Evolutionary conservation across 2,113 vertebrate species (phyloP).

Genomic region (Cisticola juncidis): DNA sequence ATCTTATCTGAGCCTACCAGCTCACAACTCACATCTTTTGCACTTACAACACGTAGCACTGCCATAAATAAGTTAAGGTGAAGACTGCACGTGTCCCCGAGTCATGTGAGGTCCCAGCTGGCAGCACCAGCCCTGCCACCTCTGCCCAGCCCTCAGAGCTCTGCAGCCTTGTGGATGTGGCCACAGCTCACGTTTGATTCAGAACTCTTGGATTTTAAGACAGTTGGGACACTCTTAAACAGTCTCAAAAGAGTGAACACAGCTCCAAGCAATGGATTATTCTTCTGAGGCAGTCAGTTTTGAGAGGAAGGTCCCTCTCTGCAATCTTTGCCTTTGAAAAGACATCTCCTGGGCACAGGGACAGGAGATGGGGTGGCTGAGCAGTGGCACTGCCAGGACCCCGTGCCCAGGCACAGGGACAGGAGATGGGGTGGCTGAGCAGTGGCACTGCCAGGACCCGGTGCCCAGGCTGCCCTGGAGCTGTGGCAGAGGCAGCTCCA

Average conservation of each 20-base stretch:
- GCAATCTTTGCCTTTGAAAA: background rate
- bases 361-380: background rate
- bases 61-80: background rate
- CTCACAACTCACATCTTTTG: background rate
- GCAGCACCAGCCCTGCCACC: background rate
- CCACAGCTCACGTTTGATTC: background rate
- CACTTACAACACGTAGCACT: background rate
- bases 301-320: background rate
- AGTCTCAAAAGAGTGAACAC: background rate
- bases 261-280: background rate
- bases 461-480: background rate
- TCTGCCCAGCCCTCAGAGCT: background rate
- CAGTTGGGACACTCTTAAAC: background rate
- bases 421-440: background rate
- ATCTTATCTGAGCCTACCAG: background rate
- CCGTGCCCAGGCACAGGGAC: accelerated
- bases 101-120: background rate
- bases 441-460: accelerated
- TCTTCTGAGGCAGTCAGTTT: background rate
- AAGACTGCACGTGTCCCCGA: background rate
- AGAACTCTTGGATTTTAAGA: background rate
- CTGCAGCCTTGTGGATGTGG: accelerated
- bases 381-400: background rate
- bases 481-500: background rate
- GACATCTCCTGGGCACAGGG: background rate